Percentiles rank a stretch among this genome's conserved stretches.
phyloP scores from a whole-genome alignment of 2,888 invertebrate species.

The Operophtera brumata region DNA sequence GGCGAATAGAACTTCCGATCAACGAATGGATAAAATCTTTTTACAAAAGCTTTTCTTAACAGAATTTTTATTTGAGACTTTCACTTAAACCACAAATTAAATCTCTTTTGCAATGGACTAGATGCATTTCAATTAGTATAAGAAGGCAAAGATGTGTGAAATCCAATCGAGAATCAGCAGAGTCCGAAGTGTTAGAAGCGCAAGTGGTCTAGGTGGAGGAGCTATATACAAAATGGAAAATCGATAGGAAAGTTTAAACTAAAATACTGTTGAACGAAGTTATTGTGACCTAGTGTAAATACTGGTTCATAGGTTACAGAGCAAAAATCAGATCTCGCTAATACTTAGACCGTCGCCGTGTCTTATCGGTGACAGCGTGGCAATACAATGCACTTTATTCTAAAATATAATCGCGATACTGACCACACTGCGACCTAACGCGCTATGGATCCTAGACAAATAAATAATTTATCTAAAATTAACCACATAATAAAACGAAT shows the following conservation, averaged over 20 bases:
- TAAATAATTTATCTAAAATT: slow-evolving; percentile 74
- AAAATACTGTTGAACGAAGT: slow-evolving; percentile 71
- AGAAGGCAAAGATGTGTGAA: slow-evolving; percentile 78
- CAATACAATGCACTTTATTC: slow-evolving; percentile 61
- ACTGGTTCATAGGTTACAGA: slow-evolving; percentile 62
- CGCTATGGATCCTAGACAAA: slow-evolving; percentile 52
- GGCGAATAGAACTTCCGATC: slow-evolving; percentile 48
- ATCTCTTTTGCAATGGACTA: slow-evolving; percentile 80
- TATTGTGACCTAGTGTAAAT: slow-evolving; percentile 69
- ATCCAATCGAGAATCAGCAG: slow-evolving; percentile 64
- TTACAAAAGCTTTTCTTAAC: slow-evolving; percentile 58
- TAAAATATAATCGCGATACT: slow-evolving; percentile 55
- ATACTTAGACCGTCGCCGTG: slow-evolving; percentile 54
- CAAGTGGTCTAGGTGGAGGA: slow-evolving; percentile 46
- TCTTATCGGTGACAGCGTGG: slow-evolving; percentile 49
- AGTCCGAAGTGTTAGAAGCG: slow-evolving; percentile 50
- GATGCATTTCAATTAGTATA: slow-evolving; percentile 75
- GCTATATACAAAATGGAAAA: slow-evolving; percentile 65
- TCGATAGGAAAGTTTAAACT: slow-evolving; percentile 60
- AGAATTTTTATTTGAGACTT: slow-evolving; percentile 55
- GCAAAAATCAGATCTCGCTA: slow-evolving; percentile 68
- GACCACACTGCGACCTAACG: slow-evolving; percentile 49
- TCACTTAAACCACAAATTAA: slow-evolving; percentile 71
- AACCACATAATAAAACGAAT: slow-evolving; percentile 68
- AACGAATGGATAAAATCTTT: slow-evolving; percentile 56